Conservation (phyloP, 2,113 vertebrate species). For the Nerophis lumbriciformis region DNA sequence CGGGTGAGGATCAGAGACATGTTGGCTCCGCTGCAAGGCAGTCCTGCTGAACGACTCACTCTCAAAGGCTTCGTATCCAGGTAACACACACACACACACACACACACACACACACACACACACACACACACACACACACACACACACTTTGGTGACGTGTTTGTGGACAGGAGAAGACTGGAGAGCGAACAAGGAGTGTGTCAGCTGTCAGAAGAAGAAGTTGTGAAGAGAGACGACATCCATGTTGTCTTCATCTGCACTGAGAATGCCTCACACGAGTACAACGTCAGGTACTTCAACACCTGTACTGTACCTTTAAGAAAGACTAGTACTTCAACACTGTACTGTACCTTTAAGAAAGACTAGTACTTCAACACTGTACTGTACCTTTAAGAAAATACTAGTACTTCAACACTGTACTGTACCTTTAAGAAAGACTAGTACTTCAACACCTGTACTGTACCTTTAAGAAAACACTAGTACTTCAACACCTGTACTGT, state of each 20-base stretch:
- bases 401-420: too few species aligned
- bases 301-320: background rate
- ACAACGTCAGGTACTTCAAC: slow-evolving; percentile 75
- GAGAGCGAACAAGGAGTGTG: slow-evolving; percentile 69
- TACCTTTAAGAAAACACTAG: too few species aligned
- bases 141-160: background rate
- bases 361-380: too few species aligned
- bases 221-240: slow-evolving; percentile 74
- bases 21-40: slow-evolving; percentile 69
- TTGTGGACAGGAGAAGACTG: slow-evolving; percentile 74
- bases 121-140: background rate
- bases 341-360: too few species aligned
- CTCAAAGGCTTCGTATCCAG: slow-evolving; percentile 86
- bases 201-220: slow-evolving; percentile 81
- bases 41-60: slow-evolving; percentile 74
- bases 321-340: too few species aligned
- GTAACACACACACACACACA: slow-evolving; percentile 56
- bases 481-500: too few species aligned
- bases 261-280: slow-evolving; percentile 82
- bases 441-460: too few species aligned
- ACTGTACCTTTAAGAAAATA: too few species aligned
- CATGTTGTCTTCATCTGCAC: slow-evolving; percentile 85
- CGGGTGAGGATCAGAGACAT: slow-evolving; percentile 82
- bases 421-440: too few species aligned
- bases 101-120: background rate